Conservation (phyloP, 1,140 invertebrate species). For the Psix sp. region DNA sequence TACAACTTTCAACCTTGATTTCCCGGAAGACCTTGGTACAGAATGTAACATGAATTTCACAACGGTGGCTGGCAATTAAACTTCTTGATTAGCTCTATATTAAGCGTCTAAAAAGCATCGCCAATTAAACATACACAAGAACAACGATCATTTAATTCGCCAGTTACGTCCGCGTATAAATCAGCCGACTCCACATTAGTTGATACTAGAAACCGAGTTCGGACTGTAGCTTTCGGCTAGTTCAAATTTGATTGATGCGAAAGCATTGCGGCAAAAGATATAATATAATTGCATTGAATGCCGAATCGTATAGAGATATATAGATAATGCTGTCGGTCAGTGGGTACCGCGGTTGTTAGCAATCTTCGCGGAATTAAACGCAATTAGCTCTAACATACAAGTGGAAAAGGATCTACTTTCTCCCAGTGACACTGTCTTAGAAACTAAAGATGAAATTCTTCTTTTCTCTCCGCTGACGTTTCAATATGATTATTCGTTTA, state of each 20-base stretch:
- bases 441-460: not conserved
- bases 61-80: conserved; percentile 4
- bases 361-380: conserved; percentile 30
- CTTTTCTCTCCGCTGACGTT: no score
- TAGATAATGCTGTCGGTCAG: conserved; percentile 41
- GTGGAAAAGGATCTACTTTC: conserved; percentile 54
- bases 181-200: no score
- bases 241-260: no score
- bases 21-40: conserved; percentile 27
- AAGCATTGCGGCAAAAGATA: no score
- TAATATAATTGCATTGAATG: no score
- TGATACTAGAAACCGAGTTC: no score
- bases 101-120: conserved; percentile 33
- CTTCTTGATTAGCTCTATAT: conserved; percentile 25
- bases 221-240: no score
- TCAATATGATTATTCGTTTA: no score
- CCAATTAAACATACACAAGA: conserved; percentile 41
- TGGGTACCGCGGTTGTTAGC: conserved; percentile 44
- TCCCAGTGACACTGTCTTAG: conserved; percentile 24
- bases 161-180: no score
- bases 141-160: conserved; percentile 40
- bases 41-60: conserved; percentile 24
- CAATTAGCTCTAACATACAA: conserved; percentile 50
- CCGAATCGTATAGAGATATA: no score
- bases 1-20: conserved; percentile 40